A percentile compares a stretch with the other conserved stretches of the same genome.
Evolutionary conservation across 2,888 invertebrate genomes (phyloP).

Genomic region (Andrena camellia): DNA sequence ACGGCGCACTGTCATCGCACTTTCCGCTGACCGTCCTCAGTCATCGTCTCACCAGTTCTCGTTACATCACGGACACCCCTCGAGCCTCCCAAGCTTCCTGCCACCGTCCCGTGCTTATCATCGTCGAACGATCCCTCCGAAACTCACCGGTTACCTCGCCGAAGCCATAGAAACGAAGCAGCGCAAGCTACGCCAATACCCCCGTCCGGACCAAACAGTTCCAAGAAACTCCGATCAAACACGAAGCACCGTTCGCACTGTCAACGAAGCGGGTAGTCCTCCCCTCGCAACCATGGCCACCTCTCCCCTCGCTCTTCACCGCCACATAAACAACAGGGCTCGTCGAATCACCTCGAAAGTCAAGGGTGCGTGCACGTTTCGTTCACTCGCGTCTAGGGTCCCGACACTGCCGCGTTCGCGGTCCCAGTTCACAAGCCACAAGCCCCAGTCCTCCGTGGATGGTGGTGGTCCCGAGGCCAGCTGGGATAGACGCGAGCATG

Average conservation of each 20-base stretch:
- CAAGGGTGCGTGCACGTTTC: not conserved
- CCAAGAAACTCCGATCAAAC: not conserved
- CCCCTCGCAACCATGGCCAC: not conserved
- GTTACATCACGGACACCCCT: slow-evolving; percentile 40
- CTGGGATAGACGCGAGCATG: slow-evolving; percentile 28
- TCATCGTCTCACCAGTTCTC: slow-evolving; percentile 34
- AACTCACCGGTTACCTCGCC: not conserved
- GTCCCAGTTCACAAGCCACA: not conserved
- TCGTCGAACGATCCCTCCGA: not conserved
- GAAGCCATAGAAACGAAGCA: not conserved
- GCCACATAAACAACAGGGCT: not conserved
- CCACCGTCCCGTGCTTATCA: slow-evolving; percentile 17
- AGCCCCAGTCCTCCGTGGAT: slow-evolving; percentile 4
- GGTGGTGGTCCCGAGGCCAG: not conserved
- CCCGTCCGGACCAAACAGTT: not conserved
- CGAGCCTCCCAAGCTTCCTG: slow-evolving; percentile 21
- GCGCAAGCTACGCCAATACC: too few relatives aligned
- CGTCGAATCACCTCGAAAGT: not conserved
- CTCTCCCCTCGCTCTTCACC: not conserved
- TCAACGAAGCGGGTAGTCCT: not conserved
- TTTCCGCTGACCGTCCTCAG: slow-evolving; percentile 23
- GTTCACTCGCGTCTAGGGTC: not conserved
- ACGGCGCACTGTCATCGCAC: slow-evolving; percentile 47
- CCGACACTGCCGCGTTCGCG: slow-evolving; percentile 16
- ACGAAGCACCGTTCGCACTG: not conserved